Base-by-base conservation (phyloP, 2,113 vertebrate species). In the Eudorcas thomsonii region DNA sequence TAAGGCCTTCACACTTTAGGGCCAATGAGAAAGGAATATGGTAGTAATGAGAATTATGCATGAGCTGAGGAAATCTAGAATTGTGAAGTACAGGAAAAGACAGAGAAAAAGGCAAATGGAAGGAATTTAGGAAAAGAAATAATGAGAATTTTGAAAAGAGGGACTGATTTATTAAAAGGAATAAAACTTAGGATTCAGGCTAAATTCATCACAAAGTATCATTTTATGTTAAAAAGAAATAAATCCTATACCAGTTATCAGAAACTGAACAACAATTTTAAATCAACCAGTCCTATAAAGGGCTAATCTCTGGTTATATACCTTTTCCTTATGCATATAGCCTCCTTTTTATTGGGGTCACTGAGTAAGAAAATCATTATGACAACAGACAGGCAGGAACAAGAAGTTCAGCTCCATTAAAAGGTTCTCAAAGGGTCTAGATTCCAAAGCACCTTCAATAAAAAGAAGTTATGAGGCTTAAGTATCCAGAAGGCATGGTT, bases 221-320 rank as follows among this genome's bases (percentile, higher is more conserved):
- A 55, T 83, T 94, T 84, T 88, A 94, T 91, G 55, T 95, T 52
- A 5, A 36, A 71, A 64, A 82, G 71, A 94, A 92, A 74, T 9
- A 95, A 96, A 90, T 74, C 48, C 59, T 57, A 54, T 21, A 86
- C 33, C 16, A 60, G 16, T 16, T 89, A 85, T 71, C 55, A 95
- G 91, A 97, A 96, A 78, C 1, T 91, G 33, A 96, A 39, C 13
- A 91, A 83, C 62, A 81, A 84, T 28, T 91, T 52, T 91, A 96
- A 94, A 87, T 28, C 60, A 97, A 87, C 54, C 33, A 85, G 67
- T 71, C 45, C 33, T 89, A 55, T 64, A 96, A 91, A 80, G 39
- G 15, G 36, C 60, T 93, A 95, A 33, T 25, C 39, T 90, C 74
- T 83, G 28, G 33, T 67, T 67, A 62, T 60, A 21, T 77, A 84